Conservation (phyloP, 2,113 vertebrate species). For the Hemibagrus wyckioides region DNA sequence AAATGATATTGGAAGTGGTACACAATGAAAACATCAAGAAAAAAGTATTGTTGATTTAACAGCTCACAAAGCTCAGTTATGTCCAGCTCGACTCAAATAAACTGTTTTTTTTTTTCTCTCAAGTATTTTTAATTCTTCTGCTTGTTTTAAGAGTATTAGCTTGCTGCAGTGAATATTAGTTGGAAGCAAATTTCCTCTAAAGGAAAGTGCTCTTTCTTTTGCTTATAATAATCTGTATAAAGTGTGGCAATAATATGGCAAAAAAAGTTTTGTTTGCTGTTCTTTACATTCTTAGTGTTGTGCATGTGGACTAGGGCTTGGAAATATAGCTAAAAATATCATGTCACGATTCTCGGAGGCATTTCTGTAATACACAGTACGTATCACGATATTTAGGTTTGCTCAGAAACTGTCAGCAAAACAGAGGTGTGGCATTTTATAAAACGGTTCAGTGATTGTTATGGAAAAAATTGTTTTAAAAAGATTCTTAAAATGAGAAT, state of each 20-base stretch:
- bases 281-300: not conserved
- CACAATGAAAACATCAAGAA: not conserved
- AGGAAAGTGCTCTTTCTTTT: not conserved
- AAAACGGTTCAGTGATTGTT: not conserved
- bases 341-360: not conserved
- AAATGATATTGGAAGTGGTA: not conserved
- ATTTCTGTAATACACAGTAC: not conserved
- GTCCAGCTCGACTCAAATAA: not conserved
- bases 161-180: not conserved
- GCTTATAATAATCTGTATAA: not conserved
- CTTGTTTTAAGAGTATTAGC: not conserved
- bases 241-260: not conserved
- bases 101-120: not conserved
- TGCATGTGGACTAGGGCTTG: not conserved
- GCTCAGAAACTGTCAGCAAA: not conserved
- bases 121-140: not conserved
- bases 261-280: not conserved
- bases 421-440: not conserved
- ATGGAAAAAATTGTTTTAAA: not conserved
- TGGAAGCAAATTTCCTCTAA: not conserved
- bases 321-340: not conserved
- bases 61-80: not conserved
- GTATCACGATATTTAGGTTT: not conserved
- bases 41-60: not conserved
- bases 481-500: not conserved